phyloP scores from a whole-genome alignment of 2,113 vertebrate genomes.

The Phoenicopterus ruber region DNA sequence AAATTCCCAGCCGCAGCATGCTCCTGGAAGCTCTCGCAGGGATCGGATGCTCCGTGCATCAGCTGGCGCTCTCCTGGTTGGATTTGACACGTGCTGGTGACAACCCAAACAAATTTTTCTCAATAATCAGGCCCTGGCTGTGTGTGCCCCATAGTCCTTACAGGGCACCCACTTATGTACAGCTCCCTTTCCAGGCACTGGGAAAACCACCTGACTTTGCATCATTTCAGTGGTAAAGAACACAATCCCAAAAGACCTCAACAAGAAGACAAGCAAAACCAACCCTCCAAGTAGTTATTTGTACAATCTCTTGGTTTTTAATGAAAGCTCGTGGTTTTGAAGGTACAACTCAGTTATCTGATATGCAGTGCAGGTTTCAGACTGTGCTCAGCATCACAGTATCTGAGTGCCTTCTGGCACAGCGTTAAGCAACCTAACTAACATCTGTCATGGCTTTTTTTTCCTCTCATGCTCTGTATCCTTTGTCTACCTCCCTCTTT shows the following conservation, averaged over 20 bases:
- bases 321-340: background rate
- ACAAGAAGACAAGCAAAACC: background rate
- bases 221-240: background rate
- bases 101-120: background rate
- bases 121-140: background rate
- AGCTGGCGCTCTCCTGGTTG: background rate
- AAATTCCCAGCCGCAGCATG: background rate
- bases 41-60: background rate
- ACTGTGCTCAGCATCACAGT: background rate
- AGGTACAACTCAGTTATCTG: background rate
- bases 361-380: background rate
- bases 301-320: background rate
- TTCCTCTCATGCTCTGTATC: background rate
- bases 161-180: rapidly evolving
- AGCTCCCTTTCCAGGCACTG: background rate
- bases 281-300: background rate
- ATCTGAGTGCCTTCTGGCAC: slow-evolving; percentile 18
- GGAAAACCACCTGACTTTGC: background rate
- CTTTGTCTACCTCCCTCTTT: background rate
- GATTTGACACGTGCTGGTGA: background rate
- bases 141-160: background rate
- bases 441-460: slow-evolving; percentile 37
- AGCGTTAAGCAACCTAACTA: slow-evolving; percentile 10
- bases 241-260: background rate
- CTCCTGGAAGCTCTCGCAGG: background rate